Evolutionary conservation across 2,797 vertebrate species (phyloP), one percentile per base, ranked within the genome.

Genomic region (Acanthurus leucopareius): DNA sequence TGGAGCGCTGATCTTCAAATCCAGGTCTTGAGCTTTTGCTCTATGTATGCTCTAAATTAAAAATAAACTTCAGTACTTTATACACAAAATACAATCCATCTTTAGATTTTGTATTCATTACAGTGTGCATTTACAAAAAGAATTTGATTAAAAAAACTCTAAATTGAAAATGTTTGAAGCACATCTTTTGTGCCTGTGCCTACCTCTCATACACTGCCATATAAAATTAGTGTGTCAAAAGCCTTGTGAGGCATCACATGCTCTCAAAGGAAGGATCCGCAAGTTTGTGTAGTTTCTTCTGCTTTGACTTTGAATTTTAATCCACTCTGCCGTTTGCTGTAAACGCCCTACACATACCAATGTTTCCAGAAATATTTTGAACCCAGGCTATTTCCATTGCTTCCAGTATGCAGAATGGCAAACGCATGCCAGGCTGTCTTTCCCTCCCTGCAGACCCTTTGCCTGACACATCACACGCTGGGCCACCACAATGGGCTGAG

Each of bases 381-480:
- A 35, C 32, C 32, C 32, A 35, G 32, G 7, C 32, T 35, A 35
- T 35, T 35, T 35, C 52, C 32, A 38, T 68, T 74, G 5, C 38
- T 71, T 74, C 63, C 76, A 54, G 59, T 57, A 38, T 73, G 53
- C 62, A 71, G 66, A 82, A 77, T 69, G 77, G 74, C 69, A 60
- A 79, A 79, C 47, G 60, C 86, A 82, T 76, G 87, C 71, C 81
- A 79, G 86, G 71, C 80, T 72, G 73, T 68, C 75, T 51, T 71
- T 78, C 60, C 76, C 69, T 82, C 76, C 78, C 73, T 10, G 47
- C 79, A 74, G 89, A 89, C 85, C 80, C 80, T 86, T 87, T 35
- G 79, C 73, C 83, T 87, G 89, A 95, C 94, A 94, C 89, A 90
- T 89, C 86, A 62, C 91, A 93, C 57, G 80, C 92, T 93, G 92